A percentile compares a stretch with the other conserved stretches of the same genome.
Conservation (phyloP, 2,888 invertebrate genomes). For the Phyto melanocephala region DNA sequence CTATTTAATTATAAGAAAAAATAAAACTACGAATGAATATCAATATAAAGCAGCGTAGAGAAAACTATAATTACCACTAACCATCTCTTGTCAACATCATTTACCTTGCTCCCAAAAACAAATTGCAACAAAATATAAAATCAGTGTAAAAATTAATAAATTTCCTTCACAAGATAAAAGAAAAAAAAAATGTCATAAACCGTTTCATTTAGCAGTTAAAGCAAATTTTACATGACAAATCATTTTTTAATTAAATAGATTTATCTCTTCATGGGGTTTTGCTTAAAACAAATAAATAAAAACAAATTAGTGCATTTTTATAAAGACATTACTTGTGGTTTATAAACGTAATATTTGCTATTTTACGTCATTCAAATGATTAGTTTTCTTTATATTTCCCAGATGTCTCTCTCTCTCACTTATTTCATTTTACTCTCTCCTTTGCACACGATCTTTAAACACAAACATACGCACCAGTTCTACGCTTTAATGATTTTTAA, state of each 20-base stretch:
- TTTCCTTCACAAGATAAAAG: background rate
- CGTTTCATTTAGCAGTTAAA: conserved; percentile 11
- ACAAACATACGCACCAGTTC: background rate
- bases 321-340: background rate
- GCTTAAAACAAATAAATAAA: background rate
- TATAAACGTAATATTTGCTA: background rate
- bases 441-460: background rate
- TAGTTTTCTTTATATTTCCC: background rate
- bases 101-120: background rate
- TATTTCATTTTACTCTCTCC: background rate
- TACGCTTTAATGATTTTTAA: background rate
- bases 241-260: conserved; percentile 11
- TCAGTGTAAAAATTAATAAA: background rate
- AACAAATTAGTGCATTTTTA: background rate
- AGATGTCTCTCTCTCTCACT: background rate
- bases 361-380: background rate
- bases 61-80: no score
- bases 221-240: conserved; percentile 2
- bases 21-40: no score
- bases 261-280: background rate
- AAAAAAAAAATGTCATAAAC: background rate
- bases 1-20: no score
- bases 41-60: no score
- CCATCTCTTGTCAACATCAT: no score
- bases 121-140: background rate